Conservation (phyloP, 2,888 invertebrate genomes). For the Agelastica alni region DNA sequence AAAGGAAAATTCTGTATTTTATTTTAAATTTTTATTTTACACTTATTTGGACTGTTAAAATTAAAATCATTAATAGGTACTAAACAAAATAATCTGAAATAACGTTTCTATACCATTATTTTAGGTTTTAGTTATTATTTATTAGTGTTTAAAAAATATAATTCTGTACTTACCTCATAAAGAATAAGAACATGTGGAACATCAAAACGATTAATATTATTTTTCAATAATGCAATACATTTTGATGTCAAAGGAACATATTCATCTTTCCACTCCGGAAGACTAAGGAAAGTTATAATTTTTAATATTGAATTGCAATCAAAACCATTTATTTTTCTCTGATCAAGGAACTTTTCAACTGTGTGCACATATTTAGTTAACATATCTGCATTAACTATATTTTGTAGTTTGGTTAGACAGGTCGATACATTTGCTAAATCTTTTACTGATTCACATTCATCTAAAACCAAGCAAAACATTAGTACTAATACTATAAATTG, state of each 20-base stretch:
- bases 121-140: too few species aligned
- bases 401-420: constrained; percentile 56
- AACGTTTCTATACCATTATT: too few species aligned
- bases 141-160: too few species aligned
- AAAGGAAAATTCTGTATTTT: too few species aligned
- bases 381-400: constrained; percentile 52
- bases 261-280: constrained; percentile 57
- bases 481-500: too few species aligned
- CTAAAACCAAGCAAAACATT: constrained; percentile 44
- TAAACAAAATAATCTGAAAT: too few species aligned
- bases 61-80: too few species aligned
- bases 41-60: too few species aligned
- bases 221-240: constrained; percentile 52
- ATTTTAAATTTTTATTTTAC: too few species aligned
- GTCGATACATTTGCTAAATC: constrained; percentile 57
- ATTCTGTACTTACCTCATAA: constrained; percentile 49
- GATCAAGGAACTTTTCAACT: constrained; percentile 49
- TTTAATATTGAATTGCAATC: constrained; percentile 47
- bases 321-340: constrained; percentile 42
- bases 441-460: constrained; percentile 49
- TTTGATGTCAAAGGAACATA: constrained; percentile 51
- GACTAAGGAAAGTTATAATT: constrained; percentile 55
- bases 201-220: constrained; percentile 52
- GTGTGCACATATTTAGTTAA: constrained; percentile 53
- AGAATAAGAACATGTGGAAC: constrained; percentile 53